A percentile compares a stretch with the other conserved stretches of the same genome.
These are phyloP conservation scores for Dorcus parallelipipedus DNA, from an alignment of 2,888 invertebrate genomes.

Conservation along the genomic window DNA sequence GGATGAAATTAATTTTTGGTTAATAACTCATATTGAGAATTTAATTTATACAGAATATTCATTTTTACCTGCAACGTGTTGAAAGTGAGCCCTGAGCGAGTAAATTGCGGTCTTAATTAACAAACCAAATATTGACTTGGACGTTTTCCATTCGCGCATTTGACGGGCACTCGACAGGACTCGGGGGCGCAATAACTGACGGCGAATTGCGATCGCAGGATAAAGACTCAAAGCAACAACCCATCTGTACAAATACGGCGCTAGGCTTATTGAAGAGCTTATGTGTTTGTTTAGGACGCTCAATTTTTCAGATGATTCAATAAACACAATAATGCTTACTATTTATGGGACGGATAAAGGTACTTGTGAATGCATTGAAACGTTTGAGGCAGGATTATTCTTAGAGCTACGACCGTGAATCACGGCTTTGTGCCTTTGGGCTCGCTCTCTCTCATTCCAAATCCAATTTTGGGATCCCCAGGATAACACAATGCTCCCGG, in stretches of 20 bases:
- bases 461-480: constrained; percentile 19
- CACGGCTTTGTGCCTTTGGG: constrained; percentile 18
- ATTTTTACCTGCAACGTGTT: too few relatives aligned
- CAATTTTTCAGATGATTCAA: constrained; percentile 43
- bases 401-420: constrained; percentile 13
- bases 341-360: constrained; percentile 39
- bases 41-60: too few relatives aligned
- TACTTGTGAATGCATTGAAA: constrained; percentile 37
- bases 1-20: too few relatives aligned
- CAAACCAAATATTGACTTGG: constrained; percentile 12
- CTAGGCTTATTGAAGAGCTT: constrained; percentile 16
- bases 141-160: constrained; percentile 13
- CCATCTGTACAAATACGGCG: constrained; percentile 23
- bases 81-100: constrained; percentile 4
- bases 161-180: constrained; percentile 5
- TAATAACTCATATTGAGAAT: too few relatives aligned
- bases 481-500: constrained; percentile 9
- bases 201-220: constrained; percentile 16
- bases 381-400: constrained; percentile 21
- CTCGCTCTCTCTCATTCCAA: constrained; percentile 10
- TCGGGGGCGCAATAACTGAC: constrained; percentile 10
- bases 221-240: constrained; percentile 19
- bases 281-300: constrained; percentile 40
- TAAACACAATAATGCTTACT: constrained; percentile 39
- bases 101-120: constrained; percentile 14